Evolutionary conservation across 2,888 invertebrate species (phyloP).

Genomic region (Melanchra persicariae): DNA sequence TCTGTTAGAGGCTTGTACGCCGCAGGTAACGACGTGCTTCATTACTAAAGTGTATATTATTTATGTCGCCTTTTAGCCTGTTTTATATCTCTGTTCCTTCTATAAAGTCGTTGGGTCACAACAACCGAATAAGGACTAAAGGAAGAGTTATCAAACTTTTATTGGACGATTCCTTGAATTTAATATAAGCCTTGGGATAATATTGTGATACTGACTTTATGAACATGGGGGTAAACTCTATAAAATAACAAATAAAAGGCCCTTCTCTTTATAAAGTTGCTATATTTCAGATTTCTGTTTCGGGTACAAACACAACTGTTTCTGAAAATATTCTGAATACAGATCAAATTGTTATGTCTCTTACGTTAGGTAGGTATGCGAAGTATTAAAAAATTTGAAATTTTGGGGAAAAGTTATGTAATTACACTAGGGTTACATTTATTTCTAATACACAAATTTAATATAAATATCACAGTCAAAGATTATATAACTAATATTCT

Average conservation of each 20-base stretch:
- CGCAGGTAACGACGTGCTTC: slow-evolving; percentile 81
- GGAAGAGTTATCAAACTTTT: slow-evolving; percentile 47
- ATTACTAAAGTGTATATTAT: slow-evolving; percentile 82
- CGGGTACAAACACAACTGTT: slow-evolving; percentile 79
- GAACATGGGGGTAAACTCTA: slow-evolving; percentile 41
- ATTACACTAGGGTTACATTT: slow-evolving; percentile 81
- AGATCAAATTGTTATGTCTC: slow-evolving; percentile 69
- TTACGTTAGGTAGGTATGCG: slow-evolving; percentile 66
- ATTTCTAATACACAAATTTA: slow-evolving; percentile 88
- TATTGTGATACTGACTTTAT: slow-evolving; percentile 51
- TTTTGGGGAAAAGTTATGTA: slow-evolving; percentile 65
- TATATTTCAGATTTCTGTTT: slow-evolving; percentile 81
- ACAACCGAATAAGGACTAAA: slow-evolving; percentile 64
- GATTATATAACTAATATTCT: slow-evolving; percentile 87
- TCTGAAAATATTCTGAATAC: slow-evolving; percentile 84
- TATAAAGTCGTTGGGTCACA: slow-evolving; percentile 71
- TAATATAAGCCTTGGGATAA: slow-evolving; percentile 40
- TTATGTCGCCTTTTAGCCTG: slow-evolving; percentile 74
- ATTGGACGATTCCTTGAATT: slow-evolving; percentile 50
- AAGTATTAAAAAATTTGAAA: slow-evolving; percentile 66
- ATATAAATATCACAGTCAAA: slow-evolving; percentile 91
- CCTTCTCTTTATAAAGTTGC: slow-evolving; percentile 77
- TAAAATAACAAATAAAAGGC: slow-evolving; percentile 72
- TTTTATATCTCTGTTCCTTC: slow-evolving; percentile 73
- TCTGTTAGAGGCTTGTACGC: slow-evolving; percentile 77